phyloP scores from a whole-genome alignment of 2,888 invertebrate species.

The Drosophila ustulata region DNA sequence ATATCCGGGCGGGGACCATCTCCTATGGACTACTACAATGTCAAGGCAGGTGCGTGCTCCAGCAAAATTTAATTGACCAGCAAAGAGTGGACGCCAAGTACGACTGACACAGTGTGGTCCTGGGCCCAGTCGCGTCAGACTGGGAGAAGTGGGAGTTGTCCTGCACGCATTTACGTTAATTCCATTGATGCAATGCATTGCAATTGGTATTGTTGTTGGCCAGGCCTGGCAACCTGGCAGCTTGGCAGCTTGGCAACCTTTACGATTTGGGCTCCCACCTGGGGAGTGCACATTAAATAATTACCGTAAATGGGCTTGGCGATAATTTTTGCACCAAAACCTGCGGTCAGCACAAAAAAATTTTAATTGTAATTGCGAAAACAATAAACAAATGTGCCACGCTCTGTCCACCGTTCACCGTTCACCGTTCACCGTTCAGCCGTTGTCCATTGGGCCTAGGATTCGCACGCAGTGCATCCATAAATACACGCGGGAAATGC shows the following conservation, averaged over 20 bases:
- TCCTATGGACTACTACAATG: conserved; percentile 24
- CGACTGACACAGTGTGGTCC: conserved; percentile 69
- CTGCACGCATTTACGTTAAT: conserved; percentile 51
- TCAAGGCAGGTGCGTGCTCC: conserved; percentile 60
- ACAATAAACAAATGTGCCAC: conserved; percentile 79
- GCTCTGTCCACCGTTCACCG: conserved; percentile 27
- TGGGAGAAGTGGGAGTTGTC: conserved; percentile 45
- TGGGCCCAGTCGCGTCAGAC: conserved; percentile 8
- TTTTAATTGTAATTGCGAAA: conserved; percentile 81
- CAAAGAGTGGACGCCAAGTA: conserved; percentile 41
- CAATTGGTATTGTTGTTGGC: conserved; percentile 36
- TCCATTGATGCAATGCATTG: conserved; percentile 54
- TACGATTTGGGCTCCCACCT: conserved; percentile 63
- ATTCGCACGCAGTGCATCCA: conserved; percentile 51
- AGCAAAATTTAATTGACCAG: conserved; percentile 73
- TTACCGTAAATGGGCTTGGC: conserved; percentile 84
- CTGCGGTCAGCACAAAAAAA: conserved; percentile 50
- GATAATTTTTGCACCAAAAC: conserved; percentile 82
- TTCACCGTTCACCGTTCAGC: conserved; percentile 16
- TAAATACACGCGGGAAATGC: conserved; percentile 68
- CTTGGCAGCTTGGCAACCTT: conserved; percentile 31
- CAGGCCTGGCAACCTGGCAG: neutral
- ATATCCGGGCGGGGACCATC: conserved; percentile 36
- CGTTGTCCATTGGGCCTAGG: conserved; percentile 7
- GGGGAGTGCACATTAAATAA: conserved; percentile 84